Percentiles rank a stretch among this genome's conserved stretches.
These are phyloP conservation scores for Ciconia stormi DNA, from an alignment of 2,113 vertebrate genomes.

Conservation along the genomic window DNA sequence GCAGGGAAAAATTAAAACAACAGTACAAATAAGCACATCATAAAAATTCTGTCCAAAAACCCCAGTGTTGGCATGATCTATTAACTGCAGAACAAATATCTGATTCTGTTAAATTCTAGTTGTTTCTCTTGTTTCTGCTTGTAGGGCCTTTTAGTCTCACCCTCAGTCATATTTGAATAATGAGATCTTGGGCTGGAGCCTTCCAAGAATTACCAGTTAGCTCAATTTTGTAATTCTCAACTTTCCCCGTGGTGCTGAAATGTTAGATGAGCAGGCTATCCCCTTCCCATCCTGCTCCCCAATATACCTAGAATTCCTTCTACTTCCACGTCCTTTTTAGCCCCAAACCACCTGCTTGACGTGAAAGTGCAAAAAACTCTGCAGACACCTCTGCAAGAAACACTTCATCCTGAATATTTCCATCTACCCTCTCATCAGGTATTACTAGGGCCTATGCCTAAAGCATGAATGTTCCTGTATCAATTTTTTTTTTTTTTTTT, in stretches of 20 bases:
- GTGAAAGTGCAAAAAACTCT: background rate
- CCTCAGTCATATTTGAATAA: background rate
- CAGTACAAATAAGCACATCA: background rate
- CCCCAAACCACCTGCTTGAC: background rate
- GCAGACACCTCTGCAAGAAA: background rate
- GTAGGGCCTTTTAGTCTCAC: background rate
- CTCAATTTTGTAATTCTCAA: background rate
- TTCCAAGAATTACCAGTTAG: background rate
- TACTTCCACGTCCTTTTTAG: background rate
- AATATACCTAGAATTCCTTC: background rate
- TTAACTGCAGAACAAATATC: background rate
- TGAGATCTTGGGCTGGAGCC: background rate
- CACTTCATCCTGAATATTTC: background rate
- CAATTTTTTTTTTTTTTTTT: background rate
- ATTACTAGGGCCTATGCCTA: background rate
- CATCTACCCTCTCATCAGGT: background rate
- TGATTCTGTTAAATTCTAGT: background rate
- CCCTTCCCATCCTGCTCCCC: background rate
- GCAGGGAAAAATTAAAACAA: background rate
- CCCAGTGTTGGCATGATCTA: background rate
- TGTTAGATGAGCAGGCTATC: background rate
- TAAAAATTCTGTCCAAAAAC: background rate
- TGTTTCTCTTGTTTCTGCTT: background rate
- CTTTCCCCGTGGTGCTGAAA: background rate
- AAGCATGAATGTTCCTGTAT: background rate